Evolutionary conservation across 2,113 vertebrate species (phyloP).

Genomic region (Pimephales promelas): DNA sequence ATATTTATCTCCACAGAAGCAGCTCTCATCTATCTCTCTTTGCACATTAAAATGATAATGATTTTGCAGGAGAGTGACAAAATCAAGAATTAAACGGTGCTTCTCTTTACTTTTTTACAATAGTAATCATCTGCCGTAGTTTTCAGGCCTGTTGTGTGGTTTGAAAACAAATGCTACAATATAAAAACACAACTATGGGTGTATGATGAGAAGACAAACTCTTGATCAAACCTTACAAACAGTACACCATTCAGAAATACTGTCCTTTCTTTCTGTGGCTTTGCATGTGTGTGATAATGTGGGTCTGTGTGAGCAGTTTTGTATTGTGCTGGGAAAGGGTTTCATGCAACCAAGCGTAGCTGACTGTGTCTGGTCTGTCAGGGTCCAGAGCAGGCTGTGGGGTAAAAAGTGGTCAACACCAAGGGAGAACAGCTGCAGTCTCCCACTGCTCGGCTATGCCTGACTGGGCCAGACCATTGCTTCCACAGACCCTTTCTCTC

Average conservation of each 20-base stretch:
- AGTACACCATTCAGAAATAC: background rate
- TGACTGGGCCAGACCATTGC: constrained; percentile 39
- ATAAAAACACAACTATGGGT: background rate
- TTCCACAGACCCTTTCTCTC: background rate
- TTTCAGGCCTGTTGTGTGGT: no score
- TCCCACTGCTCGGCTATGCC: constrained; percentile 41
- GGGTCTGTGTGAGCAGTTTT: constrained; percentile 24
- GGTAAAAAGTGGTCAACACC: constrained; percentile 59
- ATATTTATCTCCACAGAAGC: background rate
- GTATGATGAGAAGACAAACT: background rate
- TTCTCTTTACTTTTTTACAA: background rate
- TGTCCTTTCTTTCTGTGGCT: background rate
- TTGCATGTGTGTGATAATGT: constrained; percentile 33
- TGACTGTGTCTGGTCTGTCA: constrained; percentile 75
- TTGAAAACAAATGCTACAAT: background rate
- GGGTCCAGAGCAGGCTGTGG: constrained; percentile 49
- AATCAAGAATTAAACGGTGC: background rate
- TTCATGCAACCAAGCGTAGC: constrained; percentile 65
- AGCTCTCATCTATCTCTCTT: background rate
- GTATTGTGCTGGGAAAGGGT: constrained; percentile 19
- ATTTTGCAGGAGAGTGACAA: background rate
- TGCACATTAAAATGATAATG: background rate
- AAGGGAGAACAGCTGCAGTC: constrained; percentile 57
- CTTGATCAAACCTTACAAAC: background rate
- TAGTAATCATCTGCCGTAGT: background rate